A percentile compares a stretch with the other conserved stretches of the same genome.
These are phyloP conservation scores for Psittacula echo DNA, from an alignment of 2,797 vertebrate genomes.

Conservation along the genomic window DNA sequence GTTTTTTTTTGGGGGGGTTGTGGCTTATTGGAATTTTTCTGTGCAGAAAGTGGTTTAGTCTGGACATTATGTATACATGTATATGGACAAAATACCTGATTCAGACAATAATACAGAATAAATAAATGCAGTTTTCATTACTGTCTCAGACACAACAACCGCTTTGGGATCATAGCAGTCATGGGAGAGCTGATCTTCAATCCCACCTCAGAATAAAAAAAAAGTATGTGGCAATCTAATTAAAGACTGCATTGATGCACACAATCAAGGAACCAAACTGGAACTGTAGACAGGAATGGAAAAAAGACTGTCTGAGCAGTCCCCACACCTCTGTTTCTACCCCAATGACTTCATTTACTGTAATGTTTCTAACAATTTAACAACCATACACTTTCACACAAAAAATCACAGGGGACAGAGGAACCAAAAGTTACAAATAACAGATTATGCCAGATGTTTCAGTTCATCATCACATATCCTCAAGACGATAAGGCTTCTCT, in stretches of 20 bases:
- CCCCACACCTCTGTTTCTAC: not conserved
- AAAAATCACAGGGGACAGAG: not conserved
- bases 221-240: constrained; percentile 13
- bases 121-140: not conserved
- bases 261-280: constrained; percentile 1
- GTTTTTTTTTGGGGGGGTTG: too few relatives aligned
- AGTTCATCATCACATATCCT: not conserved
- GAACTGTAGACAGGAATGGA: constrained; percentile 4
- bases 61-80: not conserved
- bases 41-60: not conserved
- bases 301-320: constrained; percentile 13
- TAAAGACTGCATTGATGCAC: not conserved
- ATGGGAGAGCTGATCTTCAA: not conserved
- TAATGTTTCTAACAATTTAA: not conserved
- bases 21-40: not conserved
- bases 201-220: not conserved
- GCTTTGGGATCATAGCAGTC: not conserved
- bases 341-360: constrained; percentile 9
- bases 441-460: not conserved
- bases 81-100: not conserved
- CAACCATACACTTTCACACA: not conserved
- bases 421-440: not conserved
- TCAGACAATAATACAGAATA: not conserved
- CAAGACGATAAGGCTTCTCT: not conserved
- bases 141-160: not conserved